phyloP scores from a whole-genome alignment of 1,140 invertebrate genomes.

The Micrasema longulum region DNA sequence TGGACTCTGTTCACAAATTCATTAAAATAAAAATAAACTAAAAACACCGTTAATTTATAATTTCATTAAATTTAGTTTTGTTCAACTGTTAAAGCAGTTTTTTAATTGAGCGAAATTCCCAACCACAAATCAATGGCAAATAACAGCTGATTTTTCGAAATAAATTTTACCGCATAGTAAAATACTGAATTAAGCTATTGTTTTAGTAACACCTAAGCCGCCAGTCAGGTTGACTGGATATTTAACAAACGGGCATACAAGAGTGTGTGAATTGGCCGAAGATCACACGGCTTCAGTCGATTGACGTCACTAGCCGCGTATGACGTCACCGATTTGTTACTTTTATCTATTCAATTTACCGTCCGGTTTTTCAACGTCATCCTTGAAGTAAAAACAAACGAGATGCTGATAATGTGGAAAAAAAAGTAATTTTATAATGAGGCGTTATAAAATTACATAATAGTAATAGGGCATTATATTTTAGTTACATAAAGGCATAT shows the following conservation, averaged over 20 bases:
- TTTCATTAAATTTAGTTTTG: too few relatives aligned
- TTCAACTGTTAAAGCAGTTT: too few relatives aligned
- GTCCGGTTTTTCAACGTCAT: slow-evolving; percentile 13
- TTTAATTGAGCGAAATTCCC: neutral
- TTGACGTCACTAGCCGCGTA: slow-evolving; percentile 13
- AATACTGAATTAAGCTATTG: neutral
- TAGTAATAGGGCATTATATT: too few relatives aligned
- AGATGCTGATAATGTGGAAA: too few relatives aligned
- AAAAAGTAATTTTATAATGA: too few relatives aligned
- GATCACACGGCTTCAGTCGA: neutral
- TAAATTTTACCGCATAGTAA: neutral
- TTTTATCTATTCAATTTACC: slow-evolving; percentile 26
- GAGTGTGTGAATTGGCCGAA: neutral
- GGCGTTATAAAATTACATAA: too few relatives aligned
- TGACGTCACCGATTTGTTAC: slow-evolving; percentile 26
- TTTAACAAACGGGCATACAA: neutral
- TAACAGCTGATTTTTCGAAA: neutral
- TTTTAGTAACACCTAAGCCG: neutral
- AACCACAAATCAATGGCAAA: neutral
- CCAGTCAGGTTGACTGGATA: neutral
- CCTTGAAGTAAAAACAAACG: too few relatives aligned
- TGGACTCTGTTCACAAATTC: too few relatives aligned
- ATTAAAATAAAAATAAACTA: too few relatives aligned
- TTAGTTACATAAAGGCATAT: too few relatives aligned
- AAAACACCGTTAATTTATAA: too few relatives aligned